Percentiles rank a stretch among this genome's conserved stretches.
These are phyloP conservation scores for Drosophila pruinosa DNA, from an alignment of 1,140 invertebrate genomes.

Conservation along the genomic window DNA sequence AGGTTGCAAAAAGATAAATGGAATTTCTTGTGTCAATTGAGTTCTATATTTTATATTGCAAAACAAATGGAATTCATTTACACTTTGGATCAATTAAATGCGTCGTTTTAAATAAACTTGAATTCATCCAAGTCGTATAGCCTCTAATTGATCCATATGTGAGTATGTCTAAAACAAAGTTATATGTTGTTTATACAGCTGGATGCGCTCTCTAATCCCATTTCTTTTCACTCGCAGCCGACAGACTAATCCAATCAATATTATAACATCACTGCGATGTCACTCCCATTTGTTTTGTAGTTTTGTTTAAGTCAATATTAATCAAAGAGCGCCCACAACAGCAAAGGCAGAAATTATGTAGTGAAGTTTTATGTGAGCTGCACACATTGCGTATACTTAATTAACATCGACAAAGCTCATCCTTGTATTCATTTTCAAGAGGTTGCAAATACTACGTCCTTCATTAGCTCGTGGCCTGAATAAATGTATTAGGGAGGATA, in stretches of 20 bases:
- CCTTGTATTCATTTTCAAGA: conserved; percentile 10
- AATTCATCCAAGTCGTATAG: too few species aligned
- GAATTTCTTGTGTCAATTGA: too few species aligned
- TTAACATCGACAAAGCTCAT: conserved; percentile 41
- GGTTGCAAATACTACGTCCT: conserved; percentile 5
- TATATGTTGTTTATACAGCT: conserved; percentile 19
- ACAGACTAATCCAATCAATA: conserved; percentile 19
- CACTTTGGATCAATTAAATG: too few species aligned
- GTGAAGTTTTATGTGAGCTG: neutral
- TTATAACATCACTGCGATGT: conserved; percentile 3
- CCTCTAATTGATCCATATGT: too few species aligned
- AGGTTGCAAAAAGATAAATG: too few species aligned
- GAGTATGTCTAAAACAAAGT: neutral
- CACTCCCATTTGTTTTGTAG: neutral
- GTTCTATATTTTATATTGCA: too few species aligned
- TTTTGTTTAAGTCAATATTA: neutral
- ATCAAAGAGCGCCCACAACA: neutral
- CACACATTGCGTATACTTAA: conserved; percentile 62
- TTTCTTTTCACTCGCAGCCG: neutral
- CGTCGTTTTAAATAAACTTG: too few species aligned
- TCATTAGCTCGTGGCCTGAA: neutral
- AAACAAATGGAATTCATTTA: too few species aligned
- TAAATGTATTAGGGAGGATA: neutral
- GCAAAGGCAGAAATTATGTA: neutral
- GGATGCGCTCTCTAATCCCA: neutral